These are phyloP conservation scores for Hyles lineata DNA, from an alignment of 2,888 invertebrate species.

Conservation along the genomic window DNA sequence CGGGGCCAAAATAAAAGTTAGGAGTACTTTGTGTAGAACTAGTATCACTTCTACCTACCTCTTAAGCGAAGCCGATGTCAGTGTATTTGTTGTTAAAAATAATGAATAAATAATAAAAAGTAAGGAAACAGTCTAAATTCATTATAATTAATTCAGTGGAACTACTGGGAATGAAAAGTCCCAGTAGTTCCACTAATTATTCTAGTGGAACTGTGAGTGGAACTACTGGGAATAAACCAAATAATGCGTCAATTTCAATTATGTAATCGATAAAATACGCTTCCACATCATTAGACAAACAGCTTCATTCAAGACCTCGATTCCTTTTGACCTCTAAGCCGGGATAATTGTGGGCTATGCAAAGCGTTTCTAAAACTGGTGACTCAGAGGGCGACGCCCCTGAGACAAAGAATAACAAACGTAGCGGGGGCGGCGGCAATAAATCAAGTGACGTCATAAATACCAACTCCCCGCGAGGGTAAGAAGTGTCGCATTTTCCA, in stretches of 20 bases:
- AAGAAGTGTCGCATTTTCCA: conserved; percentile 66
- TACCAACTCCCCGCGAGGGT: conserved; percentile 54
- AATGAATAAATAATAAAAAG: no score
- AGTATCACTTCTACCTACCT: no score
- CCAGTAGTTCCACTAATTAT: no score
- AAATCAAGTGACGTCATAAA: conserved; percentile 65
- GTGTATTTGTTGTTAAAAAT: no score
- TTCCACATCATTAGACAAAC: neutral
- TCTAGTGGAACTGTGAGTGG: no score
- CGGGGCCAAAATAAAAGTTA: no score
- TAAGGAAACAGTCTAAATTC: no score
- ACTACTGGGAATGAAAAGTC: no score
- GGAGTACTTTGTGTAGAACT: no score
- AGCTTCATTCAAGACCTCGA: neutral
- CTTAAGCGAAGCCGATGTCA: no score
- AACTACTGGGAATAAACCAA: no score
- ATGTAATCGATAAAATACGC: neutral
- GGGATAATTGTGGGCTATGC: conserved; percentile 27
- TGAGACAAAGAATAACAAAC: conserved; percentile 59
- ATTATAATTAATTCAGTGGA: no score
- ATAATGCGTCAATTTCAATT: neutral
- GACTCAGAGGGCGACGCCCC: conserved; percentile 56
- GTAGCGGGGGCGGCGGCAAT: conserved; percentile 53
- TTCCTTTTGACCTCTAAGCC: conserved; percentile 11
- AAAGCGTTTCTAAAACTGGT: conserved; percentile 32